Evolutionary conservation across 64 coral and sea anemone genomes (phyloP).

Genomic region (Anthopleura sola): DNA sequence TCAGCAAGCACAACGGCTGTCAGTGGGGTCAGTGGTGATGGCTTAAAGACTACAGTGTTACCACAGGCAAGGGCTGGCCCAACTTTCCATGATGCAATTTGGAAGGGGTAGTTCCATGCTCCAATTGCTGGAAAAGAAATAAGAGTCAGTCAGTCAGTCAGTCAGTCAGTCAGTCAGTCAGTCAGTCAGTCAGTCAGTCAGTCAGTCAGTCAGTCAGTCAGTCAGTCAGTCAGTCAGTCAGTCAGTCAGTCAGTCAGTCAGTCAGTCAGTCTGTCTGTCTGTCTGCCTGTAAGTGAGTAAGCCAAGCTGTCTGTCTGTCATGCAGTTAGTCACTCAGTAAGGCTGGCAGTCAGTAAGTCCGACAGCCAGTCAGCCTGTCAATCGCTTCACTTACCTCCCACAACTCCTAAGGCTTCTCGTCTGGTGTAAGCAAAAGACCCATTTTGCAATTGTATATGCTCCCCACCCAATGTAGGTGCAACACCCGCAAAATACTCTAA

Average conservation of each 20-base stretch:
- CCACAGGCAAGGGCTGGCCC: slow-evolving; percentile 91
- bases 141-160: neutral
- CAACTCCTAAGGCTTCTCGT: slow-evolving; percentile 83
- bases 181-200: too few relatives aligned
- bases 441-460: slow-evolving; percentile 78
- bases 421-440: slow-evolving; percentile 86
- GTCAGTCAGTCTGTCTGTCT: too few relatives aligned
- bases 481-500: slow-evolving; percentile 87
- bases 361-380: neutral
- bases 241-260: too few relatives aligned
- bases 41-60: slow-evolving; percentile 91
- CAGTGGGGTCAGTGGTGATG: slow-evolving; percentile 82
- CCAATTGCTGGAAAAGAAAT: slow-evolving; percentile 68
- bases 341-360: too few relatives aligned
- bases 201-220: too few relatives aligned
- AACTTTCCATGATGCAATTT: slow-evolving; percentile 76
- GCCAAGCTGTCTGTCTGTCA: too few relatives aligned
- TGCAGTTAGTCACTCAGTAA: too few relatives aligned
- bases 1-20: slow-evolving; percentile 77
- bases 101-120: slow-evolving; percentile 97
- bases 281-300: too few relatives aligned
- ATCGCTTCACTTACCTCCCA: slow-evolving; percentile 55
- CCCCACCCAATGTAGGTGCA: slow-evolving; percentile 71
- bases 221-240: too few relatives aligned
- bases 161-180: too few relatives aligned